Conservation (phyloP, 1,140 invertebrate species). For the Apocrypta bakeri region DNA sequence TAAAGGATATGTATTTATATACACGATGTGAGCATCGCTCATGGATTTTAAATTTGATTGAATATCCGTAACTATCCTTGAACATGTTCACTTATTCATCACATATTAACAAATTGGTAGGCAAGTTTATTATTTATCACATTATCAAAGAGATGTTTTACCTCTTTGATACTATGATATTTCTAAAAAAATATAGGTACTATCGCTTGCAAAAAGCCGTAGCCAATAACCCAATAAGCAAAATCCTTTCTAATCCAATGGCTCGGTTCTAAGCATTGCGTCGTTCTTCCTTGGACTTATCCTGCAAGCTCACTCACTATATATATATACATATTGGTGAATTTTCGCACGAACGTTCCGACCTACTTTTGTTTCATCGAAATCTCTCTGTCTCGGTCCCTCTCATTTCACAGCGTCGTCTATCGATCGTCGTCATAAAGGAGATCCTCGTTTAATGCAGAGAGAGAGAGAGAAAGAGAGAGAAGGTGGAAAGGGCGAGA, state of each 20-base stretch:
- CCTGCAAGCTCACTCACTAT: neutral
- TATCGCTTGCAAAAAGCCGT: neutral
- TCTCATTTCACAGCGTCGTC: neutral
- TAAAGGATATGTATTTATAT: neutral
- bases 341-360: constrained; percentile 25
- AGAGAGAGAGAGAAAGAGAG: neutral
- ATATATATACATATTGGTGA: neutral
- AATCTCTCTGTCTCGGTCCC: constrained; percentile 5
- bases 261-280: neutral
- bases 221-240: neutral
- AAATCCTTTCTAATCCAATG: neutral
- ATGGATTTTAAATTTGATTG: too few species aligned
- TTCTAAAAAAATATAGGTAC: neutral
- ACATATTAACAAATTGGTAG: too few species aligned
- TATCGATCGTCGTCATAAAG: constrained; percentile 30
- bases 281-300: neutral
- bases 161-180: too few species aligned
- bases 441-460: neutral
- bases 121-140: too few species aligned
- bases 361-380: constrained; percentile 47
- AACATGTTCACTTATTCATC: too few species aligned
- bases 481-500: too few species aligned
- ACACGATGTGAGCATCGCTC: neutral
- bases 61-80: too few species aligned
- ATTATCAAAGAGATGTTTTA: too few species aligned